phyloP scores from a whole-genome alignment of 2,113 vertebrate genomes.

The Crotalus helleri region DNA sequence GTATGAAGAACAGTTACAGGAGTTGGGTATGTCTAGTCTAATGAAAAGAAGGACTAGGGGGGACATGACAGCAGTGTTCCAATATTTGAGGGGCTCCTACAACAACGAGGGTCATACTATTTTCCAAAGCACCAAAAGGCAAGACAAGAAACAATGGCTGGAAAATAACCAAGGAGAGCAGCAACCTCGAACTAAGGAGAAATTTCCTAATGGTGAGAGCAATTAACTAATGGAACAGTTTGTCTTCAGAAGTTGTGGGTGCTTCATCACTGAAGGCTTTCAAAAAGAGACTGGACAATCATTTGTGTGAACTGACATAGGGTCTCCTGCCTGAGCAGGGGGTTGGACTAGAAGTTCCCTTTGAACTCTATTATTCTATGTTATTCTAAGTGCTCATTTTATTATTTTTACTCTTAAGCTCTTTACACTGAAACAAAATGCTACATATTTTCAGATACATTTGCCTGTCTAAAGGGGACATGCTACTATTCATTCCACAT shows the following conservation, averaged over 20 bases:
- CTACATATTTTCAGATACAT: not conserved
- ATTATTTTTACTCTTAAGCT: not conserved
- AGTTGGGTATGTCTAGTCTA: not conserved
- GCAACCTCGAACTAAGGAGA: not conserved
- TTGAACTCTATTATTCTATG: not conserved
- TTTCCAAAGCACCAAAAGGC: not conserved
- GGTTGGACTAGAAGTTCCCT: not conserved
- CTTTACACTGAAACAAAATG: not conserved
- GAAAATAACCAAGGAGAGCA: not conserved
- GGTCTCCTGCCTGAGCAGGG: not conserved
- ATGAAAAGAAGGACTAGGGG: not conserved
- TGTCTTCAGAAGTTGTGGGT: not conserved
- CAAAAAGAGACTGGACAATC: not conserved
- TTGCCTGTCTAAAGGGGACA: not conserved
- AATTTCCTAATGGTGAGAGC: not conserved
- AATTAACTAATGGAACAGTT: not conserved
- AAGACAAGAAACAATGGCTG: not conserved
- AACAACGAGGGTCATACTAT: not conserved
- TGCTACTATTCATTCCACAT: not conserved
- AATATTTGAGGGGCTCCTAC: not conserved
- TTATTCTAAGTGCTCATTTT: not conserved
- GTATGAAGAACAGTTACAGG: not conserved
- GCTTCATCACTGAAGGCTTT: not conserved
- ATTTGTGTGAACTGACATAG: not conserved
- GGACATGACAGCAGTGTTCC: not conserved